Percentiles rank a stretch among this genome's conserved stretches.
These are phyloP conservation scores for Spialia ferax DNA, from an alignment of 2,888 invertebrate species.

Conservation along the genomic window DNA sequence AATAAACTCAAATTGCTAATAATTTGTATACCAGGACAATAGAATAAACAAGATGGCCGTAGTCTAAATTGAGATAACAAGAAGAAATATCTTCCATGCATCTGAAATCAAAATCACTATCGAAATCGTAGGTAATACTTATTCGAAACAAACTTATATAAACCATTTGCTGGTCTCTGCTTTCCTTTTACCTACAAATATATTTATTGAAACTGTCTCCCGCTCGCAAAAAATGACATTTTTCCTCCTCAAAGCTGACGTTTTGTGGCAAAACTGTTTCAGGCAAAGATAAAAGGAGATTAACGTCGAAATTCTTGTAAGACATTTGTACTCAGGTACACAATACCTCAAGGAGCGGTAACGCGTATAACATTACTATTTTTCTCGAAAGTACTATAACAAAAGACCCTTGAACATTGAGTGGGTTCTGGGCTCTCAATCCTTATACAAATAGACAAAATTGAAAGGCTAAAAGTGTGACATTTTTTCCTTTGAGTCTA, in stretches of 20 bases:
- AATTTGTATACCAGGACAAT: neutral
- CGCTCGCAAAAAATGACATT: constrained; percentile 8
- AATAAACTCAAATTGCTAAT: neutral
- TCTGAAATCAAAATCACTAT: neutral
- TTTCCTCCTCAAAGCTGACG: constrained; percentile 19
- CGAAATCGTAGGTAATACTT: neutral
- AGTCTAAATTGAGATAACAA: neutral
- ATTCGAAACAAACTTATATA: neutral
- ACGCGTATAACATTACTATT: neutral
- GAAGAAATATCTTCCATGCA: neutral
- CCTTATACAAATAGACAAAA: no score
- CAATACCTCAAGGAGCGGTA: neutral
- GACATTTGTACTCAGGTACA: neutral
- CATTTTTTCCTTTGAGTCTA: no score
- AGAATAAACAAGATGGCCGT: neutral
- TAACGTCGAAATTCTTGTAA: constrained; percentile 19
- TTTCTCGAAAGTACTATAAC: neutral
- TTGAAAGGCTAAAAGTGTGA: no score
- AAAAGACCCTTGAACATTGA: no score
- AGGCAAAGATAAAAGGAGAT: constrained; percentile 19
- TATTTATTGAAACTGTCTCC: constrained; percentile 21
- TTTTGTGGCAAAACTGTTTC: constrained; percentile 20
- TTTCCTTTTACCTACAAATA: neutral
- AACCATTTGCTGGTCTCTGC: neutral
- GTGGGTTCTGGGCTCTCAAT: no score